A percentile compares a stretch with the other conserved stretches of the same genome.
Evolutionary conservation across 2,888 invertebrate species (phyloP).

Genomic region (Spicauda simplicius): DNA sequence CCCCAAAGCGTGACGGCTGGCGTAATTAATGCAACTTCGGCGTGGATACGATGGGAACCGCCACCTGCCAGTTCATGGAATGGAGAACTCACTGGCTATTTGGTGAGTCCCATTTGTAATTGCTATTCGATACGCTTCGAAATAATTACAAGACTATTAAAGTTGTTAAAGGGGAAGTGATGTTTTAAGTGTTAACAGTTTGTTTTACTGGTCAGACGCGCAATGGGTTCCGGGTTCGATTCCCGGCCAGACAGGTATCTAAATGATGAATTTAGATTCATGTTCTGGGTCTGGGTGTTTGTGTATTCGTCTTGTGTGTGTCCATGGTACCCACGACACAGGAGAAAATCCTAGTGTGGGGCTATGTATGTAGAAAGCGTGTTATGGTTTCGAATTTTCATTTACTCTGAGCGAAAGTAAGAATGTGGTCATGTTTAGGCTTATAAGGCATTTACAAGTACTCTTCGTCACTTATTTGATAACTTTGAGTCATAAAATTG

Average conservation of each 20-base stretch:
- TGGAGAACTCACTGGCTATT: conserved; percentile 94
- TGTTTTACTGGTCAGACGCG: no score
- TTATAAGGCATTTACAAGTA: not conserved
- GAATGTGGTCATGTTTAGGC: not conserved
- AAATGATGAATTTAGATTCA: no score
- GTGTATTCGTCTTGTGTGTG: no score
- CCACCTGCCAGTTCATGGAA: conserved; percentile 93
- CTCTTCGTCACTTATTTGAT: not conserved
- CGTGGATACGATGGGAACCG: conserved; percentile 93
- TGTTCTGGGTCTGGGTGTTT: no score
- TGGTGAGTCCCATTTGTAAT: conserved; percentile 84
- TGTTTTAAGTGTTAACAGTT: not conserved
- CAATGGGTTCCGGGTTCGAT: no score
- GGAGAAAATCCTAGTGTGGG: no score
- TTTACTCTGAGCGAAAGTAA: not conserved
- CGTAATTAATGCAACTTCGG: conserved; percentile 92
- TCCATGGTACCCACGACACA: no score
- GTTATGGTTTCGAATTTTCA: no score
- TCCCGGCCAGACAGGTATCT: no score
- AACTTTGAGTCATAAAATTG: not conserved
- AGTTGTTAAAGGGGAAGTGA: conserved; percentile 8
- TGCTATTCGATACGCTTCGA: conserved; percentile 22
- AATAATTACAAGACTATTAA: conserved; percentile 30
- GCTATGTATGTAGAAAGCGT: no score
- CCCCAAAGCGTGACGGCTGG: conserved; percentile 92